These are phyloP conservation scores for Mechanitis messenoides DNA, from an alignment of 2,888 invertebrate genomes.

Conservation along the genomic window DNA sequence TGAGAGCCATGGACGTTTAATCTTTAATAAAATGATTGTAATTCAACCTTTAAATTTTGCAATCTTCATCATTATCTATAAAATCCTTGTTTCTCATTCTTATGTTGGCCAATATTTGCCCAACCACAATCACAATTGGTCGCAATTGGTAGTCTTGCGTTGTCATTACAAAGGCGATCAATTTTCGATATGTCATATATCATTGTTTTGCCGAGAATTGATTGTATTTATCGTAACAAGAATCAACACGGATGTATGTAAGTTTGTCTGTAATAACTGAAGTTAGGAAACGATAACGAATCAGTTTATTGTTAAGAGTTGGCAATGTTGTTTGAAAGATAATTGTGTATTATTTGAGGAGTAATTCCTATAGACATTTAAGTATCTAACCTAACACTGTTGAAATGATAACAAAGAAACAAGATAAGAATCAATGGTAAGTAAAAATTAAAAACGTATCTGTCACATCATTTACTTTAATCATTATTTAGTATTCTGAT, in stretches of 20 bases:
- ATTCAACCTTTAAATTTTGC: neutral
- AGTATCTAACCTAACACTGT: too few species aligned
- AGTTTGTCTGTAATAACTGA: conserved; percentile 10
- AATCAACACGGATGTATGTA: conserved; percentile 26
- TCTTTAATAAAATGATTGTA: neutral
- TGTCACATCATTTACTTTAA: too few species aligned
- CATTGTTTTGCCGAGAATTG: conserved; percentile 34
- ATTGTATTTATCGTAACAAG: conserved; percentile 35
- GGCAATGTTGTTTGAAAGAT: conserved; percentile 9
- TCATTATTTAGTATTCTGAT: too few species aligned
- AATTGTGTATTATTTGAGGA: conserved; percentile 1
- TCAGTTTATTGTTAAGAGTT: conserved; percentile 10
- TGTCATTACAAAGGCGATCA: conserved; percentile 30
- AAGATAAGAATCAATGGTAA: too few species aligned
- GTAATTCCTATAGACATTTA: too few species aligned
- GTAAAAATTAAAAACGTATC: too few species aligned
- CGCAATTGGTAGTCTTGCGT: conserved; percentile 8
- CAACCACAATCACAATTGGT: conserved; percentile 5
- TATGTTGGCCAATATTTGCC: conserved; percentile 2
- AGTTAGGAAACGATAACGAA: conserved; percentile 4
- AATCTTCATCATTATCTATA: neutral
- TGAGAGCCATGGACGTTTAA: too few species aligned
- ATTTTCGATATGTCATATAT: conserved; percentile 38
- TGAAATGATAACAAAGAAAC: too few species aligned
- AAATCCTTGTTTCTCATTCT: neutral